Evolutionary conservation across 2,797 vertebrate genomes (phyloP).

Genomic region (Gymnopithys bicolor): DNA sequence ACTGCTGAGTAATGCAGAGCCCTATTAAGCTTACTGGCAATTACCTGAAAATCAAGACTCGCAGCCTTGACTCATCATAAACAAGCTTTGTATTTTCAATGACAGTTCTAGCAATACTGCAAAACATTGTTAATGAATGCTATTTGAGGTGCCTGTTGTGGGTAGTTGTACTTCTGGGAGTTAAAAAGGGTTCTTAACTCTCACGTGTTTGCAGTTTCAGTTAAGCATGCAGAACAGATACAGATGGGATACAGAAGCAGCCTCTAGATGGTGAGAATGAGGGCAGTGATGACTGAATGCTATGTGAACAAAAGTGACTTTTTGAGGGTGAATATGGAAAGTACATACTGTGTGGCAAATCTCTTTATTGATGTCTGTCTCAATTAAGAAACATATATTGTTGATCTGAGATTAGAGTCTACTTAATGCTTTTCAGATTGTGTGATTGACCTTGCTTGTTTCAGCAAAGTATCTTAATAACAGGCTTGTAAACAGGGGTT

Average conservation of each 20-base stretch:
- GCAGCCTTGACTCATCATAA: neutral
- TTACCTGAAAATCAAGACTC: neutral
- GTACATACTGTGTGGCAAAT: neutral
- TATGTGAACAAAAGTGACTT: neutral
- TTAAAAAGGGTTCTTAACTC: neutral
- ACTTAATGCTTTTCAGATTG: neutral
- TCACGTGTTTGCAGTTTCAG: neutral
- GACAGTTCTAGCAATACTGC: neutral
- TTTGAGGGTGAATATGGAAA: neutral
- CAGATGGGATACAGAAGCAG: neutral
- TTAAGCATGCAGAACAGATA: neutral
- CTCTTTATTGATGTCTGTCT: neutral
- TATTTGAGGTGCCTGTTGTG: neutral
- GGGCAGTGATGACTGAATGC: neutral
- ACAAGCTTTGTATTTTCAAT: neutral
- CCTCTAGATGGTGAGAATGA: neutral
- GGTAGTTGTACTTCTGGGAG: neutral
- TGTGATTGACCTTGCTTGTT: neutral
- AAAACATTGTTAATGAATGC: neutral
- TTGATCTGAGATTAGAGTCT: neutral
- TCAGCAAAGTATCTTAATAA: neutral
- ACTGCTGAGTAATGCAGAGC: rapidly evolving
- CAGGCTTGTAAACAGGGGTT: neutral
- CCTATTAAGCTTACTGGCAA: neutral
- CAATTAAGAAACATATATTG: neutral